Base-by-base conservation (phyloP, 2,797 vertebrate species). In the Sandelia bainsii region DNA sequence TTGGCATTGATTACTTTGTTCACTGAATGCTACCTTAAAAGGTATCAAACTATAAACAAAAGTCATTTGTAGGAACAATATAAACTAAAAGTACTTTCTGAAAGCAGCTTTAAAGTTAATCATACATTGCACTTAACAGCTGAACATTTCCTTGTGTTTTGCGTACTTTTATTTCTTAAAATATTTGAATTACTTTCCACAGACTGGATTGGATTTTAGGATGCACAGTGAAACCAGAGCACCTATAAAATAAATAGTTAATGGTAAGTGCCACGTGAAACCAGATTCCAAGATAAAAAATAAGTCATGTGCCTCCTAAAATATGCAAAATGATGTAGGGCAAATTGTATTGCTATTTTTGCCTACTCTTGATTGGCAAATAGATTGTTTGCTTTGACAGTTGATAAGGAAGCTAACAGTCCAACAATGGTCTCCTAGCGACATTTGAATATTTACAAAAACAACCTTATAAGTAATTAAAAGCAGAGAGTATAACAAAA, bases 1-100 rank as follows among this genome's bases (percentile, higher is more conserved):
- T 40, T 59, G 79, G 72, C 72, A 59, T 69, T 71, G 76, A 89
- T 79, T 73, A 86, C 76, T 81, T 89, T 86, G 58, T 85, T 80
- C 62, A 25, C 64, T 40, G 12, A 71, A 61, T 72, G 65, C 51
- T 77, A 32, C 85, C 82, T 58, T 83, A 90, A 77, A 90, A 83
- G 84, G 82, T 32, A 62, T 69, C 17, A 67, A 71, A 66, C 23
- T 8, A 2, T 34, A 42, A 81, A 77, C 13, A 29, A 71, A 81
- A 80, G 45, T 48, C 64, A 61, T 54, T 71, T 65, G 34, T 40
- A 22, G 40, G 8, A 52, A 56, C 13, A 39, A 42, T 39, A 6
- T 57, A 4, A 64, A 66, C 65, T 5, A 32, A 32, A 32, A 6
- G 7, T 32, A 6, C 6, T 13, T 12, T 44, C n/a, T 25, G 2